Evolutionary conservation across 2,888 invertebrate genomes (phyloP).

Genomic region (Vesta saturnalis): DNA sequence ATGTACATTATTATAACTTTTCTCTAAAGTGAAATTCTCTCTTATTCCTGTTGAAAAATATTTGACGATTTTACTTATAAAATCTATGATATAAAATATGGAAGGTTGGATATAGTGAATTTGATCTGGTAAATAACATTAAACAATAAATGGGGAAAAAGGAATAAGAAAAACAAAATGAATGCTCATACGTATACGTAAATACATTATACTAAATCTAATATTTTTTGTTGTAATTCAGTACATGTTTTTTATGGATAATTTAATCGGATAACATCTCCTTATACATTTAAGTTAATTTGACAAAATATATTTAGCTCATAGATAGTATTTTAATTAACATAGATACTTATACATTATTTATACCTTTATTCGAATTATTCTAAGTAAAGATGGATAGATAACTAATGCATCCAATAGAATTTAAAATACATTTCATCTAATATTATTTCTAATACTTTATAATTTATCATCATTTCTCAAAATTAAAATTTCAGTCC

Average conservation of each 20-base stretch:
- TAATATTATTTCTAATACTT: constrained; percentile 21
- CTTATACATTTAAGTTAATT: constrained; percentile 51
- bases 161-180: constrained; percentile 52
- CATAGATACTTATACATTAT: constrained; percentile 31
- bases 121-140: no score
- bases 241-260: constrained; percentile 58
- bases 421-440: constrained; percentile 23
- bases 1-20: no score
- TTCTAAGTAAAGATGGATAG: constrained; percentile 6
- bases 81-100: no score
- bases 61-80: no score
- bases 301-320: constrained; percentile 60
- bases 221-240: constrained; percentile 56
- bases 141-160: not conserved
- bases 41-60: no score
- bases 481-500: constrained; percentile 6
- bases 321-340: constrained; percentile 46
- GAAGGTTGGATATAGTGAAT: no score
- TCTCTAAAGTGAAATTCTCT: no score
- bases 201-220: constrained; percentile 57
- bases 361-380: constrained; percentile 32
- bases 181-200: constrained; percentile 59
- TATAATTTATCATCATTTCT: constrained; percentile 14
- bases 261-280: constrained; percentile 51
- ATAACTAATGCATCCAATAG: constrained; percentile 35